Evolutionary conservation across 2,797 vertebrate species (phyloP).

Genomic region (Oryzias sinensis): DNA sequence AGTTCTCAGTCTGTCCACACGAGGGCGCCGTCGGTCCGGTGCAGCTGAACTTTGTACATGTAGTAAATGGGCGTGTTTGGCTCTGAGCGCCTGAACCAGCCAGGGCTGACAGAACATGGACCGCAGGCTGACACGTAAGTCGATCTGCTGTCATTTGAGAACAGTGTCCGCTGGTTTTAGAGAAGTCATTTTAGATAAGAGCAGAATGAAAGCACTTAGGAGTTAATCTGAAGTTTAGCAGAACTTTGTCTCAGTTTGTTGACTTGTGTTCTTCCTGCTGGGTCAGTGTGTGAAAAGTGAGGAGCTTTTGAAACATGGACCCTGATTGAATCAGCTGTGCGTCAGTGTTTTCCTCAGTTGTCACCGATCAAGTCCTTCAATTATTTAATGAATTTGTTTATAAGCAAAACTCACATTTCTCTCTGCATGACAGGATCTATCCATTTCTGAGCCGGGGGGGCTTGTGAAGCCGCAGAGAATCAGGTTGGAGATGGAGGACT

Average conservation of each 20-base stretch:
- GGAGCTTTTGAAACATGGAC: conserved; percentile 1
- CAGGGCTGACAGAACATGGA: conserved; percentile 41
- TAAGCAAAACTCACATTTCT: background rate
- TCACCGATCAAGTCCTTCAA: background rate
- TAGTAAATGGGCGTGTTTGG: conserved; percentile 49
- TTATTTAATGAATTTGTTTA: background rate
- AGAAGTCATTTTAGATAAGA: background rate
- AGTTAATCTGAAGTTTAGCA: background rate
- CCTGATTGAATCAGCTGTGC: background rate
- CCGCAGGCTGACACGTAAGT: conserved; percentile 50
- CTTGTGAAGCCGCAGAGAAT: conserved; percentile 23
- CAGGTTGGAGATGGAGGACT: conserved; percentile 76
- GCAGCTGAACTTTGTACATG: conserved; percentile 71
- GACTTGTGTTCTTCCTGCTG: background rate
- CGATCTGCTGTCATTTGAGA: background rate
- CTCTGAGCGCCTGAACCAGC: background rate
- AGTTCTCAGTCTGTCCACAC: conserved; percentile 2
- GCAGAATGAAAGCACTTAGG: background rate
- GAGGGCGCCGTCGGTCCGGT: conserved; percentile 29
- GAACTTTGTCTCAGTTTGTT: too few relatives aligned
- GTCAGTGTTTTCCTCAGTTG: background rate
- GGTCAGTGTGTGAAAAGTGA: conserved; percentile 8
- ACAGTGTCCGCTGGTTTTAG: background rate
- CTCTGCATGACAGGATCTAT: background rate
- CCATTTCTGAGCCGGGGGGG: conserved; percentile 19